Evolutionary conservation across 2,113 vertebrate species (phyloP).

Genomic region (Phaethornis superciliosus): DNA sequence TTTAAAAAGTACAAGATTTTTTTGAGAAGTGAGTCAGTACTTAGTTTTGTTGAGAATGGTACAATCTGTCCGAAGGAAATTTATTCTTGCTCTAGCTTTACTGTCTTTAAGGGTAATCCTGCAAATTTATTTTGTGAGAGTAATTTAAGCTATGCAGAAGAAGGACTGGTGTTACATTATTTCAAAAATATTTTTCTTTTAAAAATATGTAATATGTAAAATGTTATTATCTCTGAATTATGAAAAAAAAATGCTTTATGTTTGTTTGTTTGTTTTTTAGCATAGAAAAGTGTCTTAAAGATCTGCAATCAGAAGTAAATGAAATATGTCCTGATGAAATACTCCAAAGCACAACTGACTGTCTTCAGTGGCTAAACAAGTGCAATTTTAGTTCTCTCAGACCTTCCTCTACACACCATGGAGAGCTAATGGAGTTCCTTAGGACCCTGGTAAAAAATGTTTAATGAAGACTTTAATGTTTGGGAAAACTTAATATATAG

Average conservation of each 20-base stretch:
- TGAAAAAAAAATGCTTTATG: background rate
- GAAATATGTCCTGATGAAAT: constrained; percentile 74
- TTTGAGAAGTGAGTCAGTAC: background rate
- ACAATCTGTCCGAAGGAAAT: background rate
- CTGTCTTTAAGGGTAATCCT: background rate
- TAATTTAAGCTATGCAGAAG: background rate
- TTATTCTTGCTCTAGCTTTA: background rate
- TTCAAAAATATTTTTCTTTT: background rate
- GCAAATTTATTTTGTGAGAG: background rate
- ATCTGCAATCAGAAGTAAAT: constrained; percentile 84
- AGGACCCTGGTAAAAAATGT: constrained; percentile 84
- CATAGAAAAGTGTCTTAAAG: constrained; percentile 86
- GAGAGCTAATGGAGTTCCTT: constrained; percentile 87
- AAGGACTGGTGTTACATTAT: background rate
- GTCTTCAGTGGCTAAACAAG: constrained; percentile 83
- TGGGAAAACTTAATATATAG: background rate
- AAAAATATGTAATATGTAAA: background rate
- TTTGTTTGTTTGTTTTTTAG: constrained; percentile 67
- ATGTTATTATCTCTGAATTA: background rate
- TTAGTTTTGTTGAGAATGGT: background rate
- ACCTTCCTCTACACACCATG: constrained; percentile 73
- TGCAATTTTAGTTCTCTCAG: constrained; percentile 70
- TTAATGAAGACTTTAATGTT: background rate
- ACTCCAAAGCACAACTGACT: constrained; percentile 80
- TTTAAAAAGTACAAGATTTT: background rate